Evolutionary conservation across 2,888 invertebrate genomes (phyloP), one percentile per base, ranked within the genome.

Genomic region (Seira sanloemensis): DNA sequence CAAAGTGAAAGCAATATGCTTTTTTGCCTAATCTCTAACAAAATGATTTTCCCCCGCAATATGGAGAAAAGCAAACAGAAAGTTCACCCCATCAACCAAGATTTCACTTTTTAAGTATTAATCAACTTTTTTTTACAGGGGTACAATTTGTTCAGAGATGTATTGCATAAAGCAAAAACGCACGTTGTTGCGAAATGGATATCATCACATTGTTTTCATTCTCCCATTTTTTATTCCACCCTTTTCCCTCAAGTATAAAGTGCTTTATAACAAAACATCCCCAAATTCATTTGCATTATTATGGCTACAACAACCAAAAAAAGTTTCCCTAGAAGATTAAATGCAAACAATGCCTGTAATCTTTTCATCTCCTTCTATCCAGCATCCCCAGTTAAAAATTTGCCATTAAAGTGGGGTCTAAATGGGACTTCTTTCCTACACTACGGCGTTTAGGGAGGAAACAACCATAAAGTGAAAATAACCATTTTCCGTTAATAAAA

Each of bases 71-170:
- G n/a, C 12, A n/a, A 50, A 7, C 12, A 50, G n/a, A 50, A 12
- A 50, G 4, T 2, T 18, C 50, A 50, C 50, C 50, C 50, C 21
- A 62, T 1, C 62, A 19, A 62, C 21, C 25, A 67, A 67, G 76
- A 76, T 76, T 76, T 76, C 75, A 50, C 67, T 76, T 76, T 75
- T 76, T 76, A 76, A 76, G 76, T 76, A 76, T 76, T 76, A 76
- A 76, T 76, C 76, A 76, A 66, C 50, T 37, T 50, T 76, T 54
- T 72, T 23, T 76, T 62, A 66, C 66, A 67, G 66, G 76, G 76
- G 16, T 50, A 50, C 76, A 76, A 19, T 67, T 46, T 24, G 24
- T 62, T 62, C 23, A 62, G 62, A 62, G 62, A 62, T 62, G 62
- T 50, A 50, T 50, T n/a, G 62, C 62, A n/a, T 62, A n/a, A 62